Conservation (phyloP, 2,888 invertebrate genomes). For the Uropetala carovei region DNA sequence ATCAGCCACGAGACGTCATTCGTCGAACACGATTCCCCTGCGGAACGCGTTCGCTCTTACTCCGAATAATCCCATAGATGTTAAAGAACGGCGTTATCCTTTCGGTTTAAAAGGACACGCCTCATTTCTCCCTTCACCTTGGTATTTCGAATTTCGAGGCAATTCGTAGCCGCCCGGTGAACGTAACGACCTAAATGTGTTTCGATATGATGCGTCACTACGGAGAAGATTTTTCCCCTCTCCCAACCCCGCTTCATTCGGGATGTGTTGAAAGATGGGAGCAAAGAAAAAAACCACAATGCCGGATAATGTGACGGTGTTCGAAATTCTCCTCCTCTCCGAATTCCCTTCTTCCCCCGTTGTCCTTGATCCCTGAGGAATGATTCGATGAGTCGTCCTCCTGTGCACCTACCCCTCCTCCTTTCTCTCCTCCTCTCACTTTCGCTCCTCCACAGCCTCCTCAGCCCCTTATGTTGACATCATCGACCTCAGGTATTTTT, state of each 20-base stretch:
- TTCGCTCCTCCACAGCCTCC: background rate
- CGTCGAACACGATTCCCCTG: background rate
- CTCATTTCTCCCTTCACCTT: slow-evolving; percentile 36
- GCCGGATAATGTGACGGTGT: slow-evolving; percentile 3
- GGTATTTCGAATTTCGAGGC: slow-evolving; percentile 18
- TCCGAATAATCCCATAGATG: background rate
- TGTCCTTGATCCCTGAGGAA: slow-evolving; percentile 58
- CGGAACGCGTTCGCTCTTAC: background rate
- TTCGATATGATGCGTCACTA: background rate
- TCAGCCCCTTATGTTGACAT: slow-evolving; percentile 19
- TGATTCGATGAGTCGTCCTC: slow-evolving; percentile 9
- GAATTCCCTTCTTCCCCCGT: background rate
- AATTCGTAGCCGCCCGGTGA: background rate
- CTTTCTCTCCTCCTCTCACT: background rate
- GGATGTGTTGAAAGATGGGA: background rate
- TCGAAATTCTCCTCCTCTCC: slow-evolving; percentile 5
- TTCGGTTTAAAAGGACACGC: background rate
- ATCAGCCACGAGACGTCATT: too few species aligned
- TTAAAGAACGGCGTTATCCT: background rate
- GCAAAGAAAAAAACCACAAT: background rate
- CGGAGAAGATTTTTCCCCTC: background rate
- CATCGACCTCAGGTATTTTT: slow-evolving; percentile 9
- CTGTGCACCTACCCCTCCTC: background rate
- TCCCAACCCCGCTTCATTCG: background rate
- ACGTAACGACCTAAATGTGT: background rate